phyloP scores from a whole-genome alignment of 2,113 vertebrate genomes.

The Salvelinus alpinus region DNA sequence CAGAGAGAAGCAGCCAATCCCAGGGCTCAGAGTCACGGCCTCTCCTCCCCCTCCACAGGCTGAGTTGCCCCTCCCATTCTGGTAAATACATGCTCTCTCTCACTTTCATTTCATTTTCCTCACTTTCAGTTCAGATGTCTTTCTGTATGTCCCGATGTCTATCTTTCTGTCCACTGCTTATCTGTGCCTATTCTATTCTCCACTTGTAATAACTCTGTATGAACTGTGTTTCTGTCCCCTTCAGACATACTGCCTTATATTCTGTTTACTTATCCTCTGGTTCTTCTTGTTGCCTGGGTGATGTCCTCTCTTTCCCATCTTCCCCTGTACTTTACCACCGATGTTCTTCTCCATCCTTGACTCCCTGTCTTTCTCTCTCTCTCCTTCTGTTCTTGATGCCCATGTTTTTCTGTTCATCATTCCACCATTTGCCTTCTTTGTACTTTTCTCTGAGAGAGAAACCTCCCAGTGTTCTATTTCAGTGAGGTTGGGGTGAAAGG shows the following conservation, averaged over 20 bases:
- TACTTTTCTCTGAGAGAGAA: background rate
- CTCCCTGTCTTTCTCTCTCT: background rate
- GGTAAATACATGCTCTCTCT: conserved; percentile 72
- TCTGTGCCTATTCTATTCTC: background rate
- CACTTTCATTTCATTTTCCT: conserved; percentile 49
- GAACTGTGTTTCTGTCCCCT: background rate
- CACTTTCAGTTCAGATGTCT: background rate
- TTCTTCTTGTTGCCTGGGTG: background rate
- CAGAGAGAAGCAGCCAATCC: conserved; percentile 77
- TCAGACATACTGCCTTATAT: background rate
- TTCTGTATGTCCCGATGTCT: background rate
- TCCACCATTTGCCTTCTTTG: background rate
- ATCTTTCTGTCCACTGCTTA: conserved; percentile 5
- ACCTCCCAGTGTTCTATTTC: background rate
- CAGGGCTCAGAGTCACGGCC: conserved; percentile 69
- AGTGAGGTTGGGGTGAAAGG: conserved; percentile 21
- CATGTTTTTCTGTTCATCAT: conserved; percentile 16
- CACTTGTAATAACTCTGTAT: background rate
- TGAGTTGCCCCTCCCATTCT: conserved; percentile 67
- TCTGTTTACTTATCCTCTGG: background rate
- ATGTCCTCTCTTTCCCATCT: background rate
- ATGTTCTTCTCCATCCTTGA: background rate
- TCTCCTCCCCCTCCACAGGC: conserved; percentile 74
- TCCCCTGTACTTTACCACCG: background rate
- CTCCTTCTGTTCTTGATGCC: background rate